phyloP scores from a whole-genome alignment of 2,888 invertebrate genomes.

The Drosophila putrida region DNA sequence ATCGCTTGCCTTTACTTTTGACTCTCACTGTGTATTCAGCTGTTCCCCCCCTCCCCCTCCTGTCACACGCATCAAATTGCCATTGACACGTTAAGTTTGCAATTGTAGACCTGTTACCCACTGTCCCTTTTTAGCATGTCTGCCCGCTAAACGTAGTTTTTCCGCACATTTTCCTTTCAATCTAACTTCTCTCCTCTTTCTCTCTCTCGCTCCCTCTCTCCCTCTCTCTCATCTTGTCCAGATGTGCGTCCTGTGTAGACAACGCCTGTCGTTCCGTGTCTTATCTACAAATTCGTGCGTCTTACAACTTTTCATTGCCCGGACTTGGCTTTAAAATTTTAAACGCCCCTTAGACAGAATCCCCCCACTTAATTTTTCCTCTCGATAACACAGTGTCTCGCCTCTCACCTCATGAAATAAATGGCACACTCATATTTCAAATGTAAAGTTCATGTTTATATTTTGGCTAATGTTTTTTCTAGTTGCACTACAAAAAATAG shows the following conservation, averaged over 20 bases:
- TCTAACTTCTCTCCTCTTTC: not conserved
- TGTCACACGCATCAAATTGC: conserved; percentile 60
- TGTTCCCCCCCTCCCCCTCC: conserved; percentile 28
- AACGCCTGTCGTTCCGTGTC: conserved; percentile 72
- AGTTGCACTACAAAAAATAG: conserved; percentile 38
- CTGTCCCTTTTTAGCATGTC: conserved; percentile 47
- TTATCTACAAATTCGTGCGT: conserved; percentile 72
- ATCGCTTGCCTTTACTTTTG: conserved; percentile 40
- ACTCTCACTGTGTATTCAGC: conserved; percentile 47
- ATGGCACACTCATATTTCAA: conserved; percentile 69
- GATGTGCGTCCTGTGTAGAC: conserved; percentile 74
- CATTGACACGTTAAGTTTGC: conserved; percentile 81
- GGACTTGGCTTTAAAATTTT: conserved; percentile 43
- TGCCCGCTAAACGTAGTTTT: conserved; percentile 76
- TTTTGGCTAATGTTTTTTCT: conserved; percentile 82
- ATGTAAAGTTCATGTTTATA: conserved; percentile 80
- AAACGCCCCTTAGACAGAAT: conserved; percentile 3
- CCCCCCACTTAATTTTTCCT: not conserved
- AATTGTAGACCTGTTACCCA: conserved; percentile 65
- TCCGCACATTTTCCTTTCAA: conserved; percentile 64
- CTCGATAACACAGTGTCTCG: not conserved
- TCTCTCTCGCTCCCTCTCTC: not conserved
- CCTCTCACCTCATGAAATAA: conserved; percentile 40
- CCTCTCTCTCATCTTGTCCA: conserved; percentile 32
- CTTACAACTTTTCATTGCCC: conserved; percentile 45